A percentile compares a stretch with the other conserved stretches of the same genome.
Evolutionary conservation across 2,797 vertebrate genomes (phyloP).

Genomic region (Aselliscus stoliczkanus): DNA sequence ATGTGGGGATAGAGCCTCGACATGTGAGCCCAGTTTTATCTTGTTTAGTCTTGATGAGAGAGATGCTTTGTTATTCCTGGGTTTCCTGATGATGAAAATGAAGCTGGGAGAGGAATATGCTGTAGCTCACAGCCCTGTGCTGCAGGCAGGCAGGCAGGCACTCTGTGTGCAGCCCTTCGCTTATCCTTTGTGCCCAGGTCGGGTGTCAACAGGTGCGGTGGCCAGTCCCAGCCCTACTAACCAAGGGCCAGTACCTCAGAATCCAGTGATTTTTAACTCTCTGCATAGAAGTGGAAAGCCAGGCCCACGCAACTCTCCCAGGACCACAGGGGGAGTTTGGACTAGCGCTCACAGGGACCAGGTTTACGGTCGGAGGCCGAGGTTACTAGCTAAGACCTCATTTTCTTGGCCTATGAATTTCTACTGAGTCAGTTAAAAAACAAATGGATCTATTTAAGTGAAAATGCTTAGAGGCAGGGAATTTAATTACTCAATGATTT

Average conservation of each 20-base stretch:
- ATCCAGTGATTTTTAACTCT: background rate
- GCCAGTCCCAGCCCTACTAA: too few relatives aligned
- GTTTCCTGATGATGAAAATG: background rate
- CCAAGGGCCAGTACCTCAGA: background rate
- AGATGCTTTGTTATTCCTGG: background rate
- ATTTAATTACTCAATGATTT: slow-evolving; percentile 60
- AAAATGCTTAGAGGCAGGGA: slow-evolving; percentile 64
- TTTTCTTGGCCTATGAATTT: slow-evolving; percentile 38
- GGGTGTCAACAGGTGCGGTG: accelerated
- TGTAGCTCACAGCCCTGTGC: accelerated
- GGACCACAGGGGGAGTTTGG: slow-evolving; percentile 20
- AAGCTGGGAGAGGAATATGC: accelerated
- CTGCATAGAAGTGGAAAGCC: background rate
- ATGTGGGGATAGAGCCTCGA: background rate
- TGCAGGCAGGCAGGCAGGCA: accelerated
- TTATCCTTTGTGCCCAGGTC: background rate
- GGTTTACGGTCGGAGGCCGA: background rate
- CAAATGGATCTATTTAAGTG: slow-evolving; percentile 50
- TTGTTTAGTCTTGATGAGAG: background rate
- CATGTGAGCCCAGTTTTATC: background rate
- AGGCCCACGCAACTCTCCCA: background rate
- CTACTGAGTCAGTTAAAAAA: slow-evolving; percentile 51
- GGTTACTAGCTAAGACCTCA: background rate
- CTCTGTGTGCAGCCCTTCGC: background rate
- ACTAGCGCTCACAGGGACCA: background rate